A percentile compares a stretch with the other conserved stretches of the same genome.
Conservation (phyloP, 2,797 vertebrate genomes). For the Otolemur crassicaudatus region DNA sequence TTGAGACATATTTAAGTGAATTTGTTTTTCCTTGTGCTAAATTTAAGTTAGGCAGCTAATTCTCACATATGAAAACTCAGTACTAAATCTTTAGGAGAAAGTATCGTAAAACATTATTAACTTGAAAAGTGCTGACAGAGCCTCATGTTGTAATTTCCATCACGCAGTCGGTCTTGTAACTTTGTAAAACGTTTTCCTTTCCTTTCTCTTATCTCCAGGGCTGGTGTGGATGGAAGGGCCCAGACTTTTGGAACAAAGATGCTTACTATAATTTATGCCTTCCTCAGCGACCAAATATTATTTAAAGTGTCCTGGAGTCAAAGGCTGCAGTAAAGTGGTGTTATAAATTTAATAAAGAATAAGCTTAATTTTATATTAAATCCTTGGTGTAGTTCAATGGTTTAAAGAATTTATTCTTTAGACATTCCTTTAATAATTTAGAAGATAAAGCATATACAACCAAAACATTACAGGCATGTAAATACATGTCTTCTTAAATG, state of each 20-base stretch:
- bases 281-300: conserved; percentile 93
- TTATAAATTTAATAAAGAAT: conserved; percentile 68
- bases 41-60: conserved; percentile 19
- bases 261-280: conserved; percentile 98
- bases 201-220: conserved; percentile 88
- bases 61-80: not conserved
- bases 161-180: not conserved
- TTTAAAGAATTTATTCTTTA: conserved; percentile 51
- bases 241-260: conserved; percentile 96
- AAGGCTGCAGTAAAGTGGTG: conserved; percentile 24
- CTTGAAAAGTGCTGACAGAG: not conserved
- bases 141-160: not conserved
- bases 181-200: conserved; percentile 59
- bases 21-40: not conserved
- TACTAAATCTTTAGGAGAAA: not conserved
- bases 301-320: conserved; percentile 86
- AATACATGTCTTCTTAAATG: conserved; percentile 72
- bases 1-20: not conserved
- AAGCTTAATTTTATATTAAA: conserved; percentile 56
- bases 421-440: conserved; percentile 68
- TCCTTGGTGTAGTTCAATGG: not conserved
- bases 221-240: conserved; percentile 98
- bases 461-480: conserved; percentile 64
- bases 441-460: conserved; percentile 46
- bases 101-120: not conserved